Evolutionary conservation across 2,888 invertebrate species (phyloP).

Genomic region (Athrips mouffetella): DNA sequence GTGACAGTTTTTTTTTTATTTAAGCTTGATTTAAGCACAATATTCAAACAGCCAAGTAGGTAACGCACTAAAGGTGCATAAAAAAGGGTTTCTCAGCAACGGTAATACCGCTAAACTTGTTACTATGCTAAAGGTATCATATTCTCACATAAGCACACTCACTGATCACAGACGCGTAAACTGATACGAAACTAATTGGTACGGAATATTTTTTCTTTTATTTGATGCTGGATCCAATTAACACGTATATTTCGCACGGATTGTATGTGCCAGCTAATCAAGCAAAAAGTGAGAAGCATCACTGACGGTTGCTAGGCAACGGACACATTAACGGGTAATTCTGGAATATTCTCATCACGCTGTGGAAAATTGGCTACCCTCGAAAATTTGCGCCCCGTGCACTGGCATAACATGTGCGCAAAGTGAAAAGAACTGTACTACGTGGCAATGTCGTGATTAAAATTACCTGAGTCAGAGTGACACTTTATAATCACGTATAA

Average conservation of each 20-base stretch:
- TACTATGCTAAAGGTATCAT: too few relatives aligned
- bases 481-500: too few relatives aligned
- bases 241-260: slow-evolving; percentile 21
- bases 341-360: slow-evolving; percentile 49
- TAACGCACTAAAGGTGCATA: too few relatives aligned
- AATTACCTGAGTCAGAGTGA: too few relatives aligned
- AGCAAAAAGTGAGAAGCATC: slow-evolving; percentile 23
- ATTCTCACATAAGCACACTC: too few relatives aligned
- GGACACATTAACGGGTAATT: slow-evolving; percentile 44
- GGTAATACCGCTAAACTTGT: too few relatives aligned
- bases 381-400: slow-evolving; percentile 39
- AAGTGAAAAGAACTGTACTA: slow-evolving; percentile 8
- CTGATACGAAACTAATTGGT: background rate
- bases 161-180: too few relatives aligned
- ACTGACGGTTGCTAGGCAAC: slow-evolving; percentile 36
- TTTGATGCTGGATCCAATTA: background rate
- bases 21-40: too few relatives aligned
- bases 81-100: too few relatives aligned
- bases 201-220: background rate
- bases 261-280: slow-evolving; percentile 29
- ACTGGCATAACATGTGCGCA: slow-evolving; percentile 39
- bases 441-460: too few relatives aligned
- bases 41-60: too few relatives aligned
- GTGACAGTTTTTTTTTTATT: too few relatives aligned
- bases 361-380: slow-evolving; percentile 49